These are phyloP conservation scores for Phengaris arion DNA, from an alignment of 2,888 invertebrate genomes.

Conservation along the genomic window DNA sequence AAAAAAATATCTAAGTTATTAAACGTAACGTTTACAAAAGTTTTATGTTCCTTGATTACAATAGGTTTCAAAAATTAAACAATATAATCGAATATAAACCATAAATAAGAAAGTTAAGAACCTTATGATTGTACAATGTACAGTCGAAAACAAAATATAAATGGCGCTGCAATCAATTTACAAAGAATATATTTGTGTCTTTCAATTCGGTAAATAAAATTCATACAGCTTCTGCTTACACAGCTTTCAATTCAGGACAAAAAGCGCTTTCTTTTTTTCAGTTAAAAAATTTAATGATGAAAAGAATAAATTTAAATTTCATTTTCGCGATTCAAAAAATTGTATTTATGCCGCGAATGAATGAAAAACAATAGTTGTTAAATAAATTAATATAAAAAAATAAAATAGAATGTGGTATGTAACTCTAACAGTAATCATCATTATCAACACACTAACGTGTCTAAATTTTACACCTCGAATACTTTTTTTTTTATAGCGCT, in stretches of 20 bases:
- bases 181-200: constrained; percentile 17
- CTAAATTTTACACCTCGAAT: too few relatives aligned
- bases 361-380: not conserved
- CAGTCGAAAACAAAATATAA: constrained; percentile 4
- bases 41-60: not conserved
- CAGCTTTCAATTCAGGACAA: constrained; percentile 20
- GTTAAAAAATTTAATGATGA: constrained; percentile 17
- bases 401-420: not conserved
- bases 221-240: constrained; percentile 20
- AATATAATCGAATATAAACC: not conserved
- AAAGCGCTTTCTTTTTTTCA: constrained; percentile 25
- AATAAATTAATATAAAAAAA: too few relatives aligned
- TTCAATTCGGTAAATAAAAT: constrained; percentile 12
- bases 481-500: too few relatives aligned
- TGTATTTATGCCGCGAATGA: not conserved
- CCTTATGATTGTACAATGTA: not conserved
- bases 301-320: constrained; percentile 2
- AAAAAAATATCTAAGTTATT: too few relatives aligned
- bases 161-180: not conserved
- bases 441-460: too few relatives aligned
- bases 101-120: not conserved
- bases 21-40: too few relatives aligned
- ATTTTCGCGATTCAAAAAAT: not conserved
- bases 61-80: not conserved
- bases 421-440: too few relatives aligned